phyloP scores from a whole-genome alignment of 2,888 invertebrate genomes.

The Incurvaria masculella region DNA sequence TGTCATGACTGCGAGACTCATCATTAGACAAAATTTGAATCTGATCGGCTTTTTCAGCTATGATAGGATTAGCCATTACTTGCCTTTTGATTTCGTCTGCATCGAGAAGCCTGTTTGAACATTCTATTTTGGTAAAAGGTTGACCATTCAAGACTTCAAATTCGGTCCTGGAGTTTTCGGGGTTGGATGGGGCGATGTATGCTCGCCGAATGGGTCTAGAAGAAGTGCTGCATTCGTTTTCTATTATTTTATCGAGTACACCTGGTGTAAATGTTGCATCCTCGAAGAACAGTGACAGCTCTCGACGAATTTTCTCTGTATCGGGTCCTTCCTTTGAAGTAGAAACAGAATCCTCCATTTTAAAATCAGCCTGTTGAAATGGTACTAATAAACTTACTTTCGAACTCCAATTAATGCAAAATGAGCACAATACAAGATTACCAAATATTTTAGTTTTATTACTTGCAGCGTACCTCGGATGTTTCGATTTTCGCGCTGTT shows the following conservation, averaged over 20 bases:
- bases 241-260: constrained; percentile 32
- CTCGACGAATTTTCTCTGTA: too few species aligned
- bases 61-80: constrained; percentile 34
- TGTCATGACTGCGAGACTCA: constrained; percentile 21
- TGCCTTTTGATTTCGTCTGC: constrained; percentile 32
- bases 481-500: too few species aligned
- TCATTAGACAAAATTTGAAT: constrained; percentile 34
- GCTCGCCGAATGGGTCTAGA: constrained; percentile 22
- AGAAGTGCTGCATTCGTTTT: constrained; percentile 38
- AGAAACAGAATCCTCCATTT: too few species aligned
- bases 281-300: constrained; percentile 35
- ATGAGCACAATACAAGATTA: too few species aligned
- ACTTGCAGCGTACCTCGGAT: too few species aligned
- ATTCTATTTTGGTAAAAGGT: constrained; percentile 38
- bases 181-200: constrained; percentile 36
- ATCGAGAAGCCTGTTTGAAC: constrained; percentile 30
- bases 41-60: constrained; percentile 41
- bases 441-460: too few species aligned
- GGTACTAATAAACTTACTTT: too few species aligned
- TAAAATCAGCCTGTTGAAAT: too few species aligned
- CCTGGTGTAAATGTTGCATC: constrained; percentile 32
- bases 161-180: constrained; percentile 35
- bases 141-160: constrained; percentile 49
- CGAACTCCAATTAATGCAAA: too few species aligned
- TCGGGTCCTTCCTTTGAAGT: too few species aligned